These are phyloP conservation scores for Aphaenogaster floridana DNA, from an alignment of 1,140 invertebrate species.

Conservation along the genomic window DNA sequence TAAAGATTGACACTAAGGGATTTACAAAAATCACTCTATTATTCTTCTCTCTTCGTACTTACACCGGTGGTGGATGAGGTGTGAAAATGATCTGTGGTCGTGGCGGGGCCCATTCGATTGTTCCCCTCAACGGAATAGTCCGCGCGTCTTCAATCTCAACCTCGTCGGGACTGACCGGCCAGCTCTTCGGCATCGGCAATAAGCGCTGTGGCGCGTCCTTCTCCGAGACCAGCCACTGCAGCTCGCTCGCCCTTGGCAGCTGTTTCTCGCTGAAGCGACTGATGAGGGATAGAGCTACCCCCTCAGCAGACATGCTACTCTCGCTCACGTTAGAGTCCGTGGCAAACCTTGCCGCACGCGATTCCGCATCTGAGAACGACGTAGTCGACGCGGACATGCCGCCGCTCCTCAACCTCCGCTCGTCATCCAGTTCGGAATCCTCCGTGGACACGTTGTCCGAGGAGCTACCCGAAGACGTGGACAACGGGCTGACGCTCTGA, in stretches of 20 bases:
- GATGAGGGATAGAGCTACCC: conserved; percentile 92
- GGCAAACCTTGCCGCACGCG: conserved; percentile 77
- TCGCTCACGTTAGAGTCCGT: conserved; percentile 82
- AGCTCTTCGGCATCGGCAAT: conserved; percentile 92
- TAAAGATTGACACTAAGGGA: not conserved
- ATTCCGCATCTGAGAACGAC: conserved; percentile 89
- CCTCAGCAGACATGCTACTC: conserved; percentile 90
- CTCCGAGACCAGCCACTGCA: conserved; percentile 95
- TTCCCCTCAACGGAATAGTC: conserved; percentile 90
- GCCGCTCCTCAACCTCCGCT: conserved; percentile 82
- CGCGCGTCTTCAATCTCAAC: conserved; percentile 82
- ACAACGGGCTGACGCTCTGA: conserved; percentile 87
- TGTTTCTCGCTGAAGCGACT: conserved; percentile 93
- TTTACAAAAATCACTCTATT: not conserved
- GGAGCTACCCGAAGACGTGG: conserved; percentile 86
- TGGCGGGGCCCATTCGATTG: conserved; percentile 94
- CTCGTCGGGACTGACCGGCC: conserved; percentile 90
- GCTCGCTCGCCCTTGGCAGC: conserved; percentile 92
- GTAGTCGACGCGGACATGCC: conserved; percentile 89
- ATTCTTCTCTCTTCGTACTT: conserved; percentile 79
- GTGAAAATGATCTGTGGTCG: conserved; percentile 95
- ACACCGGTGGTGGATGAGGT: conserved; percentile 91
- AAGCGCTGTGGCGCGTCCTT: conserved; percentile 92
- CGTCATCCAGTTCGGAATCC: conserved; percentile 86
- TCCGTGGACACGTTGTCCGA: conserved; percentile 87